Conservation (phyloP, 2,888 invertebrate species). For the Chelonus formosanus region DNA sequence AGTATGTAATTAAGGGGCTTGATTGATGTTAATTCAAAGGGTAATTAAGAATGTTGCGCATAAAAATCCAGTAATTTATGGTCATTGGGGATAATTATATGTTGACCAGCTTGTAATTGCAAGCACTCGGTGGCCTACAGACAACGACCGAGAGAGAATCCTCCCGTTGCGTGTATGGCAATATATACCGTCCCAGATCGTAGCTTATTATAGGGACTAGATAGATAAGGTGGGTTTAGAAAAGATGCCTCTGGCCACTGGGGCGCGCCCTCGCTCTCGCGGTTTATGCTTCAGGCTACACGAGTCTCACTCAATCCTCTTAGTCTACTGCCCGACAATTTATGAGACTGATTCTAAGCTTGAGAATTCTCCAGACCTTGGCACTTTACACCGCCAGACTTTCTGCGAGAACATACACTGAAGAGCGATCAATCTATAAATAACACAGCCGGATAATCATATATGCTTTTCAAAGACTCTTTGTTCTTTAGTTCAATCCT, state of each 20-base stretch:
- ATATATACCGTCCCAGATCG: conserved; percentile 56
- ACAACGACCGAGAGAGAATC: conserved; percentile 19
- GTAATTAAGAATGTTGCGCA: conserved; percentile 66
- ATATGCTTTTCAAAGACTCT: background rate
- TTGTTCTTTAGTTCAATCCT: conserved; percentile 2
- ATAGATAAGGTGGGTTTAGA: conserved; percentile 56
- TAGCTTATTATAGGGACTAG: conserved; percentile 62
- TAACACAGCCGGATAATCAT: conserved; percentile 27
- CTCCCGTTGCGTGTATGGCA: conserved; percentile 16
- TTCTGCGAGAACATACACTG: background rate
- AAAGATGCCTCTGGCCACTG: conserved; percentile 53
- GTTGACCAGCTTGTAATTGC: conserved; percentile 66
- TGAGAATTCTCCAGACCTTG: conserved; percentile 39
- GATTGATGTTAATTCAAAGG: conserved; percentile 67
- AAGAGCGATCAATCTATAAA: conserved; percentile 18
- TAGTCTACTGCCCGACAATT: conserved; percentile 46
- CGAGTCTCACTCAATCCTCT: conserved; percentile 40
- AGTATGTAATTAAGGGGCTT: conserved; percentile 64
- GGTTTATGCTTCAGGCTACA: conserved; percentile 41
- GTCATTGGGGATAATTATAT: conserved; percentile 66
- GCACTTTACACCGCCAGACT: conserved; percentile 8
- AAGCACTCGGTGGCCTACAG: conserved; percentile 47
- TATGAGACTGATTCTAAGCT: conserved; percentile 48
- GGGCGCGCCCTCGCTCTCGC: conserved; percentile 29
- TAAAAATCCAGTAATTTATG: conserved; percentile 66